Base-by-base conservation (phyloP, 2,888 invertebrate species). In the Lycia hirtaria region DNA sequence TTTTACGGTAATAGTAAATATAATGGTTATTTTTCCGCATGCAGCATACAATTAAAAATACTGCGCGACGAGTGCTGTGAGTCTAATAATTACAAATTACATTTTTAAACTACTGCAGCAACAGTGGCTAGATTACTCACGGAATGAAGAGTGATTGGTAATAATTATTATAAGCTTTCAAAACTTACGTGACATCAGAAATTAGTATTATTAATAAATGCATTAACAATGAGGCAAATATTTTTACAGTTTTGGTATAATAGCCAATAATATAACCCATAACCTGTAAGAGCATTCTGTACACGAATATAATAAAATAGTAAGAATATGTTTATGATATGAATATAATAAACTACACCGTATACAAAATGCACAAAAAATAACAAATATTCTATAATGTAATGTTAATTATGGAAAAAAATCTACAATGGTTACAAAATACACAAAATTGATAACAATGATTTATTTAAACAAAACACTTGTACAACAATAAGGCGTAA, bases 201-300 rank as follows among this genome's bases (percentile, higher is more conserved):
- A 40, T 40, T 22, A 40, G 14, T 40, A 12, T 0, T 37, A n/a
- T 14, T n/a, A 12, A 4, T 17, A 37, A 35, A 38, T 12, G 15
- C 10, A 17, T 22, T 41, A 26, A 17, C 38, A 38, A 56, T 41
- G 56, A 56, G 40, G 47, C 51, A 56, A 26, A 45, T 56, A 19
- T 50, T 64, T 63, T 63, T 65, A 62, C 58, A 67, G 62, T 65
- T 60, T 64, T 48, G 49, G 58, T 45, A 50, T 15, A 35, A 58
- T 56, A 33, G 50, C 50, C 60, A 63, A 58, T 52, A 40, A 45
- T 45, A 56, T 50, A 32, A 50, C 50, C 64, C 58, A 37, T 59
- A 56, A 49, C 53, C 59, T 43, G 57, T 32, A 38, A 60, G 48
- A 55, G 47, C 57, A 56, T 35, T 57, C 57, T 58, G 55, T 65